phyloP scores from a whole-genome alignment of 2,797 vertebrate species.

The Pseudochromis fuscus region DNA sequence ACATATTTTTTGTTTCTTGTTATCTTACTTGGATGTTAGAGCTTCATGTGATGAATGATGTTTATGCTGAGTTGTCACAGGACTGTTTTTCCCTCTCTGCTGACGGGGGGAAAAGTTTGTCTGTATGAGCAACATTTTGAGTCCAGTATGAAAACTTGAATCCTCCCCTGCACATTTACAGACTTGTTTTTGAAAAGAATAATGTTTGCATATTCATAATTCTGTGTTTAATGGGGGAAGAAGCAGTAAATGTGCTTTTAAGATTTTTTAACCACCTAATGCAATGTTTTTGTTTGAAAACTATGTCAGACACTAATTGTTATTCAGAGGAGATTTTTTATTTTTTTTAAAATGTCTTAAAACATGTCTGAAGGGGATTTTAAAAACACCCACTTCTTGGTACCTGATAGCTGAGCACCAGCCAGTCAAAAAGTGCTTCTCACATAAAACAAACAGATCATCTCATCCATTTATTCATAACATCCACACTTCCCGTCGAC shows the following conservation, averaged over 20 bases:
- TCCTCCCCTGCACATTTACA: background rate
- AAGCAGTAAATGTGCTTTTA: conserved; percentile 2
- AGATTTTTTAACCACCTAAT: conserved; percentile 7
- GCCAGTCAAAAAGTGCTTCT: conserved; percentile 27
- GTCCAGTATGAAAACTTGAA: conserved; percentile 3
- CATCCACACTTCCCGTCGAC: conserved; percentile 43
- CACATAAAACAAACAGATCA: conserved; percentile 56
- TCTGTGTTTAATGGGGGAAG: background rate
- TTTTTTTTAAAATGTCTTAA: conserved; percentile 38
- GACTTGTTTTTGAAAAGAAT: conserved; percentile 9
- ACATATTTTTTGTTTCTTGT: too few species aligned
- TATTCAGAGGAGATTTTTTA: conserved; percentile 24
- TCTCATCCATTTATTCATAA: conserved; percentile 69
- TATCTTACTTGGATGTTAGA: too few species aligned
- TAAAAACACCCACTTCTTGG: conserved; percentile 34
- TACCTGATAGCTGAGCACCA: conserved; percentile 46
- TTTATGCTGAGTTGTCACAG: too few species aligned
- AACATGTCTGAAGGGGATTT: conserved; percentile 45
- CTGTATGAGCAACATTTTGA: too few species aligned
- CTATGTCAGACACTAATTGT: conserved; percentile 26
- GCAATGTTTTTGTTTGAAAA: conserved; percentile 7
- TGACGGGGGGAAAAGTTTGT: too few species aligned
- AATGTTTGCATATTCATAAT: conserved; percentile 16
- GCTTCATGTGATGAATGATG: too few species aligned
- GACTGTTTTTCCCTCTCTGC: too few species aligned